A percentile compares a stretch with the other conserved stretches of the same genome.
Conservation (phyloP, 2,113 vertebrate genomes). For the Sylvia atricapilla region DNA sequence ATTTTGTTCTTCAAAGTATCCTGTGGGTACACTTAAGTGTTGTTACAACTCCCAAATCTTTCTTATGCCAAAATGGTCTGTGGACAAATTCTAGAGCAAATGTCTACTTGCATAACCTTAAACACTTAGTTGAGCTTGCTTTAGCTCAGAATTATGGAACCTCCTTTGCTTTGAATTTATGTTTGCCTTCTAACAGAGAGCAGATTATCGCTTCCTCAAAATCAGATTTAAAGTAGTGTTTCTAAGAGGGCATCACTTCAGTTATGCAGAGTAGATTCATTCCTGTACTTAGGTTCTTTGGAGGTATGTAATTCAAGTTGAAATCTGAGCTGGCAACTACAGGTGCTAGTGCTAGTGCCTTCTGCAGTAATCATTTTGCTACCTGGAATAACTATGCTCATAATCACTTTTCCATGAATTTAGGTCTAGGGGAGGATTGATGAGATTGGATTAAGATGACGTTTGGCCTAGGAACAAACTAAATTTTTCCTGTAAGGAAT, state of each 20-base stretch:
- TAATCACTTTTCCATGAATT: not conserved
- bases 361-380: not conserved
- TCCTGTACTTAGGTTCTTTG: not conserved
- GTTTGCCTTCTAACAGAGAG: not conserved
- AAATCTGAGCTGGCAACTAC: not conserved
- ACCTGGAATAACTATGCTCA: not conserved
- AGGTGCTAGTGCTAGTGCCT: not conserved
- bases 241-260: not conserved
- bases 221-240: not conserved
- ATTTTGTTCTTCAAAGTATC: not conserved
- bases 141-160: not conserved
- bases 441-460: not conserved
- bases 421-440: not conserved
- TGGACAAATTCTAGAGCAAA: not conserved
- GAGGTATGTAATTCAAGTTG: not conserved
- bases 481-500: not conserved
- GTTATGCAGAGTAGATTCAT: not conserved
- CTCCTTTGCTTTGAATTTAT: not conserved
- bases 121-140: not conserved
- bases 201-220: not conserved
- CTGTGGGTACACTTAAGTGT: not conserved
- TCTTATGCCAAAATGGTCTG: not conserved
- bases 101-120: not conserved
- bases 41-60: not conserved
- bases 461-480: not conserved